These are phyloP conservation scores for Imbricaverruca yamaguchii DNA, from an alignment of 2,888 invertebrate species.

Conservation along the genomic window DNA sequence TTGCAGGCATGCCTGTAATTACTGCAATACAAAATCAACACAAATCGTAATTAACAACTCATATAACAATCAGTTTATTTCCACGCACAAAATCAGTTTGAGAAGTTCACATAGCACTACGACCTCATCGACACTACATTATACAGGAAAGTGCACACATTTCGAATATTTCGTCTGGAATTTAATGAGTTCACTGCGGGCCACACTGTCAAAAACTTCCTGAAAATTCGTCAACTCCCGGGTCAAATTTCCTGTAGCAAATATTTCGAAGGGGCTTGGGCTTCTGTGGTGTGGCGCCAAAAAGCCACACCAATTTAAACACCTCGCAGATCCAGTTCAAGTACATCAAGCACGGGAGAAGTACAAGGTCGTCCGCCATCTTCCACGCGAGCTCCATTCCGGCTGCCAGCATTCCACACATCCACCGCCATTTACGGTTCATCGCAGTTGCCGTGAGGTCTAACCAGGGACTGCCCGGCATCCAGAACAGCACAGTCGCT, in stretches of 20 bases:
- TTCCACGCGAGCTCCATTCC: not conserved
- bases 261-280: not conserved
- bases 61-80: too few species aligned
- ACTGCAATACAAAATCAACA: too few species aligned
- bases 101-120: too few species aligned
- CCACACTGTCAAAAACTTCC: not conserved
- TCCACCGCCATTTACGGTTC: not conserved
- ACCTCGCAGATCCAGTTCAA: not conserved
- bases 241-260: not conserved
- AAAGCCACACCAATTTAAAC: not conserved
- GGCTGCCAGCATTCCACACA: too few species aligned
- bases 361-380: not conserved
- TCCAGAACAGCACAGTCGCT: not conserved
- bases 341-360: not conserved
- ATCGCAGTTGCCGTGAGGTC: not conserved
- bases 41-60: too few species aligned
- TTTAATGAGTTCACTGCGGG: too few species aligned
- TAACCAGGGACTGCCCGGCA: not conserved
- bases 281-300: not conserved
- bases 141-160: too few species aligned
- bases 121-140: too few species aligned
- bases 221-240: not conserved
- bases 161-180: too few species aligned
- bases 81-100: too few species aligned
- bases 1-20: too few species aligned